Percentiles rank a stretch among this genome's conserved stretches.
Evolutionary conservation across 35 echinoderm and acorn worm species (phyloP).

Genomic region (Patiria miniata): DNA sequence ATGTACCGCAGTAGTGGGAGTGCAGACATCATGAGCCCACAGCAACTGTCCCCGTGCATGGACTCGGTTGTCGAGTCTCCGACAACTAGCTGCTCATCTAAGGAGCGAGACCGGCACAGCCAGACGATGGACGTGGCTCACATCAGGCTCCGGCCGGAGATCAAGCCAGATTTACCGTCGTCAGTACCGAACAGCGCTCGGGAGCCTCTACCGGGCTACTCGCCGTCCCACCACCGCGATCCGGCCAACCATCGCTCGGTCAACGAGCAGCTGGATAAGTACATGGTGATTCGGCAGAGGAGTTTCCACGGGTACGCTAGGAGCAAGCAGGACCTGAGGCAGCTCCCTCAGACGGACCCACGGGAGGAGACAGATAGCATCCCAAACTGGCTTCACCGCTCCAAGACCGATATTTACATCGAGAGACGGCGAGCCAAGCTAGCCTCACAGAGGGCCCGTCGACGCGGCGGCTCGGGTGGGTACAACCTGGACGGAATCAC

Average conservation of each 20-base stretch:
- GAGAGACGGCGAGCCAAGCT: slow-evolving; percentile 67
- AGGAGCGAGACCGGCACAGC: slow-evolving; percentile 18
- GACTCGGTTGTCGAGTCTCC: background rate
- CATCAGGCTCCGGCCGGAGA: slow-evolving; percentile 48
- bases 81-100: slow-evolving; percentile 22
- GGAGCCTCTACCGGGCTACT: background rate
- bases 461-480: background rate
- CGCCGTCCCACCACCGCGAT: slow-evolving; percentile 8
- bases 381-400: slow-evolving; percentile 66
- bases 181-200: background rate
- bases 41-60: background rate
- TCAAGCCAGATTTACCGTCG: slow-evolving; percentile 4
- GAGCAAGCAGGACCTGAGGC: slow-evolving; percentile 53
- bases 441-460: slow-evolving; percentile 14
- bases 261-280: slow-evolving; percentile 71
- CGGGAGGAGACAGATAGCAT: slow-evolving; percentile 39
- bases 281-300: slow-evolving; percentile 75
- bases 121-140: slow-evolving; percentile 20
- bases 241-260: slow-evolving; percentile 26
- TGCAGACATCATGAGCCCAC: background rate
- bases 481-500: slow-evolving; percentile 56
- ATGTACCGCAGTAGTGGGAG: slow-evolving; percentile 5
- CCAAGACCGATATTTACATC: slow-evolving; percentile 79
- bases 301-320: slow-evolving; percentile 70
- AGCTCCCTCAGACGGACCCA: slow-evolving; percentile 72